phyloP scores from a whole-genome alignment of 2,888 invertebrate species.

The Drosophila flavopinicola region DNA sequence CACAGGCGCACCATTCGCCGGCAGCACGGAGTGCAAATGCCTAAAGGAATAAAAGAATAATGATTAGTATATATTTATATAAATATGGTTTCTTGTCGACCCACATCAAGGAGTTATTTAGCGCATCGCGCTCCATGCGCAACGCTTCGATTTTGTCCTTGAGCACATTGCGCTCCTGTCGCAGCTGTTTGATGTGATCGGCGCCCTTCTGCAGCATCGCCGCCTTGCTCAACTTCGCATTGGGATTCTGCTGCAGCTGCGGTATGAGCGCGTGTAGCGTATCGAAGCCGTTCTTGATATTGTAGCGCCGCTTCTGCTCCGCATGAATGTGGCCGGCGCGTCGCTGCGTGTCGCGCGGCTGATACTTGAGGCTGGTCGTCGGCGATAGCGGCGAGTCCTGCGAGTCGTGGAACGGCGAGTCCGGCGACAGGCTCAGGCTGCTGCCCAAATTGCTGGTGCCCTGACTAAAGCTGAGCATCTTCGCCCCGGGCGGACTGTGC shows the following conservation, averaged over 20 bases:
- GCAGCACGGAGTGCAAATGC: constrained; percentile 96
- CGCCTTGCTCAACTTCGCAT: constrained; percentile 97
- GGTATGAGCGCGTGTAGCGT: constrained; percentile 96
- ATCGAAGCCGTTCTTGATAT: constrained; percentile 98
- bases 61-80: too few species aligned
- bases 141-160: constrained; percentile 95
- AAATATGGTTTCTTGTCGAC: constrained; percentile 4
- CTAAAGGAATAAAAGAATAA: constrained; percentile 85
- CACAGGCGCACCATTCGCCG: constrained; percentile 97
- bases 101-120: constrained; percentile 96
- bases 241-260: constrained; percentile 94
- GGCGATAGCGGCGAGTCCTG: constrained; percentile 87
- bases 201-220: constrained; percentile 98
- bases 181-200: constrained; percentile 95
- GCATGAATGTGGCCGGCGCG: constrained; percentile 97
- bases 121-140: constrained; percentile 94
- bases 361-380: constrained; percentile 83
- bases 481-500: constrained; percentile 78
- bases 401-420: constrained; percentile 82
- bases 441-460: constrained; percentile 51
- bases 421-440: constrained; percentile 81
- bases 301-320: constrained; percentile 97
- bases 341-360: constrained; percentile 87
- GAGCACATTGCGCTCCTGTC: constrained; percentile 92
- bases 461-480: constrained; percentile 78